phyloP scores from a whole-genome alignment of 2,113 vertebrate genomes.

The Pseudonaja textilis region DNA sequence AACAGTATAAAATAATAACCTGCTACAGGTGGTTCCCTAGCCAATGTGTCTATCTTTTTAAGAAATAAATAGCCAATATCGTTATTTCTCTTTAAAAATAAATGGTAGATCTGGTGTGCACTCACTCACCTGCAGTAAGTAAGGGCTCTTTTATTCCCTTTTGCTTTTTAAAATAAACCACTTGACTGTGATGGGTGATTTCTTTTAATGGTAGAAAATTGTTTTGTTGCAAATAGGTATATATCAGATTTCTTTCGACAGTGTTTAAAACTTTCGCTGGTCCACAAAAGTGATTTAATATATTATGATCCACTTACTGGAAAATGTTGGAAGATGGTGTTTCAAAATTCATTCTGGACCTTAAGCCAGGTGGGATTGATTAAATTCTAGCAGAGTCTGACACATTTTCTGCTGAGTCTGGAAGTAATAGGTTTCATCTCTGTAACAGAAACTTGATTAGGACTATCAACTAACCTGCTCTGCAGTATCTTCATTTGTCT shows the following conservation, averaged over 20 bases:
- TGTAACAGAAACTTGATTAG: background rate
- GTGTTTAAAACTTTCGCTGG: background rate
- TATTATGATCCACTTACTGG: background rate
- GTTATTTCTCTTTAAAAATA: background rate
- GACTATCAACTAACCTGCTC: background rate
- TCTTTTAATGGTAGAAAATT: background rate
- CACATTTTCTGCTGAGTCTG: background rate
- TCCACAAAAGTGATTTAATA: background rate
- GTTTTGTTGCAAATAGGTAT: background rate
- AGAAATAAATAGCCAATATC: background rate
- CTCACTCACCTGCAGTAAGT: background rate
- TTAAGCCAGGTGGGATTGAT: background rate
- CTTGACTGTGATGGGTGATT: background rate
- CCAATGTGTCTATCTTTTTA: background rate
- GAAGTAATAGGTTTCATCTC: background rate
- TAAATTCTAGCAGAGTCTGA: background rate
- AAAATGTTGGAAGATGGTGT: background rate
- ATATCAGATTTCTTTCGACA: background rate
- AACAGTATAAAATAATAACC: background rate
- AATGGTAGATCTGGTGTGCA: background rate
- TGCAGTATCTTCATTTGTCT: background rate
- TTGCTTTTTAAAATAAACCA: background rate
- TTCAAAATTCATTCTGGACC: background rate
- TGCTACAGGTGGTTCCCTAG: background rate
- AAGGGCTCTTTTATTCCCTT: background rate